Base-by-base conservation (phyloP, 2,113 vertebrate species). In the Dascyllus trimaculatus region DNA sequence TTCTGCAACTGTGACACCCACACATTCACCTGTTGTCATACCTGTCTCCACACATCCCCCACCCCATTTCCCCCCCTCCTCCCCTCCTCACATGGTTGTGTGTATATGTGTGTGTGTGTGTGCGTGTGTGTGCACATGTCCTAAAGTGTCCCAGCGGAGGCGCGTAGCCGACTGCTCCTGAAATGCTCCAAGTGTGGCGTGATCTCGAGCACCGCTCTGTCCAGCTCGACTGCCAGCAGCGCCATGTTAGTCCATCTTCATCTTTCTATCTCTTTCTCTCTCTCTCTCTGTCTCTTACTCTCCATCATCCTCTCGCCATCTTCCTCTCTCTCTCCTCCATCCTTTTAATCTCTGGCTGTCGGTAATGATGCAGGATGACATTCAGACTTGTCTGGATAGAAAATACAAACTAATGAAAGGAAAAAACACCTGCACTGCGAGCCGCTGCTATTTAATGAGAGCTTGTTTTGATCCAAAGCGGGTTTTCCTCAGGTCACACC, bases 121-220 rank as follows among this genome's bases (percentile, higher is more conserved):
- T 80, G 46, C 82, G 49, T 66, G 32, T 84, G 17, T 71, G 53
- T 24, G 38, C 46, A 61, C 78, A 60, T 80, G 86, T 91, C 85
- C 90, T 78, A 82, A 95, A 96, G 95, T 91, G 93, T 93, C 68
- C 91, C 94, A 69, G 85, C 89, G 92, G 95, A 95, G 85, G 95
- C 93, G 78, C 96, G 95, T 88, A 96, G 95, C 95, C 95, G 94
- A 92, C 95, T 98, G 95, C 96, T 97, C 87, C 96, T 98, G 94
- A 97, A 97, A 96, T 99, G 97, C 95, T 97, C 97, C 96, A 97
- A 97, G 94, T 98, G 97, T 90, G 97, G 97, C 89, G 96, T 95
- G 94, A 96, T 98, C 94, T 97, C 97, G 91, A 98, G 96, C 93
- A 95, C 96, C 75, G 96, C 95, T 91, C 90, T 97, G 94, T 96